phyloP scores from a whole-genome alignment of 2,888 invertebrate genomes.

The Atrina japonica region DNA sequence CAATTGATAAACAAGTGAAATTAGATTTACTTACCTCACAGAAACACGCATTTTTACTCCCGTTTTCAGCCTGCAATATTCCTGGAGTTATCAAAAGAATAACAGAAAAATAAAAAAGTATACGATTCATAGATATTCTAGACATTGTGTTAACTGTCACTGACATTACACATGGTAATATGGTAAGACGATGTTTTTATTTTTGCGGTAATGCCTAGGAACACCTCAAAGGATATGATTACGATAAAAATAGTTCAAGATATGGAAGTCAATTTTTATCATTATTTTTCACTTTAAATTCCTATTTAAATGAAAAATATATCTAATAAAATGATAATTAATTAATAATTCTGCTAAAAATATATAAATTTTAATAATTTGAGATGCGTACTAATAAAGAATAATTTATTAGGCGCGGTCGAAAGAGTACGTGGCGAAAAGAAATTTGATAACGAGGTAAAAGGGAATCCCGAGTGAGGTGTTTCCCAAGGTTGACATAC shows the following conservation, averaged over 20 bases:
- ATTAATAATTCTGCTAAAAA: too few relatives aligned
- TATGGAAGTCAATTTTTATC: too few relatives aligned
- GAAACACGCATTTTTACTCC: constrained; percentile 65
- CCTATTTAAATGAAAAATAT: too few relatives aligned
- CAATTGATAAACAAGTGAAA: too few relatives aligned
- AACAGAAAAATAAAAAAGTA: constrained; percentile 1
- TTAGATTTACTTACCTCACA: constrained; percentile 68
- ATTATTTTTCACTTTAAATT: too few relatives aligned
- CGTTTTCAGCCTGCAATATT: constrained; percentile 9
- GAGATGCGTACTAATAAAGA: constrained; percentile 12
- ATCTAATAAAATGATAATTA: too few relatives aligned
- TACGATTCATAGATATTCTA: constrained; percentile 6
- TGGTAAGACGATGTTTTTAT: constrained; percentile 1
- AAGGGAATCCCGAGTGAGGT: constrained; percentile 43
- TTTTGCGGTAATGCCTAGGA: constrained; percentile 13
- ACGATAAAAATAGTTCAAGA: constrained; percentile 11
- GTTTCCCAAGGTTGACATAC: constrained; percentile 31
- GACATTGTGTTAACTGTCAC: not conserved
- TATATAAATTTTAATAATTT: not conserved
- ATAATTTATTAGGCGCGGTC: too few relatives aligned
- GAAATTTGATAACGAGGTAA: constrained; percentile 44
- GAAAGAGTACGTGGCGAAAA: constrained; percentile 50
- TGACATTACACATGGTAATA: not conserved
- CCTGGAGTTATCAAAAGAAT: constrained; percentile 1
- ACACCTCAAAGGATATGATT: constrained; percentile 4